Evolutionary conservation across 2,113 vertebrate genomes (phyloP).

Genomic region (Fukomys damarensis): DNA sequence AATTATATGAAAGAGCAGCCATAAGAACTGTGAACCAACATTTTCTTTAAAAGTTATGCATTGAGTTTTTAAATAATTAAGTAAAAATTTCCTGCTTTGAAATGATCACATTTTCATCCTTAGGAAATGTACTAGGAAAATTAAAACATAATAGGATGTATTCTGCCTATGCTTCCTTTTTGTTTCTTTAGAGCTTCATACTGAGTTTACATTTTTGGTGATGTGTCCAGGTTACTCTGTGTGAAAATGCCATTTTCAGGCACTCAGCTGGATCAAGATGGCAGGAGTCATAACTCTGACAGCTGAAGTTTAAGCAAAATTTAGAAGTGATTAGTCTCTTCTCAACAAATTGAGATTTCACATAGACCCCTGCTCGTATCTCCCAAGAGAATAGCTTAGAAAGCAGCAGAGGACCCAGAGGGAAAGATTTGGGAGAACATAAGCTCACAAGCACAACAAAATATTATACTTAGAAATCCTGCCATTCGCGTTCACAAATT

Average conservation of each 20-base stretch:
- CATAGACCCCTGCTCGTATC: slow-evolving; percentile 65
- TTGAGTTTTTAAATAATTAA: slow-evolving; percentile 3
- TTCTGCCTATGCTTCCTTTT: not conserved
- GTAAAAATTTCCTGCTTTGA: slow-evolving; percentile 17
- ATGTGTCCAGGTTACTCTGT: not conserved
- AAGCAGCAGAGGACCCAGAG: slow-evolving; percentile 66
- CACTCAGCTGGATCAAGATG: not conserved
- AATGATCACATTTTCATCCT: slow-evolving; percentile 4
- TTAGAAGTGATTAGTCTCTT: slow-evolving; percentile 77
- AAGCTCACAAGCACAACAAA: slow-evolving; percentile 39
- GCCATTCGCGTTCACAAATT: slow-evolving; percentile 30
- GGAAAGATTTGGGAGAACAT: slow-evolving; percentile 70
- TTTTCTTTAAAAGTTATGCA: slow-evolving; percentile 58
- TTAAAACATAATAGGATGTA: not conserved
- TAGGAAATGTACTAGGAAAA: not conserved
- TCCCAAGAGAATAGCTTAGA: slow-evolving; percentile 75
- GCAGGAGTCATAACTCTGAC: slow-evolving; percentile 22
- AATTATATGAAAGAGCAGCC: not conserved
- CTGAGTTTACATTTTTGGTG: not conserved
- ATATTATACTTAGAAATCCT: slow-evolving; percentile 49
- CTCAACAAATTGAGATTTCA: slow-evolving; percentile 52
- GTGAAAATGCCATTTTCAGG: slow-evolving; percentile 26
- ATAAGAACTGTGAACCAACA: not conserved
- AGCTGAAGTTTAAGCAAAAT: slow-evolving; percentile 71
- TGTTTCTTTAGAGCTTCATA: not conserved